Base-by-base conservation (phyloP, 2,113 vertebrate genomes). In the Dicerorhinus sumatrensis region DNA sequence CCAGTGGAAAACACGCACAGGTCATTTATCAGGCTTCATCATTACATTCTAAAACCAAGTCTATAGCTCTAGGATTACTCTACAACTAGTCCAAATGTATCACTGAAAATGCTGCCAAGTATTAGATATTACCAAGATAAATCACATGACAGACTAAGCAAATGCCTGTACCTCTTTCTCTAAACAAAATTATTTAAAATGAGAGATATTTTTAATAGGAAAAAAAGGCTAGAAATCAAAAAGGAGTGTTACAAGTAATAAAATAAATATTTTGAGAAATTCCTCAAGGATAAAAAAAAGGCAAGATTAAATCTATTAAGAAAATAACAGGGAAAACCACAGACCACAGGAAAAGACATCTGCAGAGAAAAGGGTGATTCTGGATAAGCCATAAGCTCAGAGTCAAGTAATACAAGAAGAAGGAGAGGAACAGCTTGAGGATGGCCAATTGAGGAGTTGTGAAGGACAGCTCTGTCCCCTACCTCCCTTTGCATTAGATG, bases 141-240 rank as follows among this genome's bases (percentile, higher is more conserved):
- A 67, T 88, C 67, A 76, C 85, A 85, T 84, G 11, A 42, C n/a
- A 96, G 72, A 69, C 16, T 58, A 85, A 84, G 42, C 29, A 96
- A 33, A 80, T 3, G 48, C 5, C 39, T 80, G 46, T 76, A 86
- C 3, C 27, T 58, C 48, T 79, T 82, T 89, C 21, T 29, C 42
- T 33, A 91, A 80, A 63, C 27, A 80, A 82, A 94, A 83, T 83
- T 46, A 97, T 36, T 89, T 92, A 80, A 97, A 90, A 81, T 85
- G 11, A 51, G 33, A 80, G 6, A 76, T 87, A 63, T 67, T 96
- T 82, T 94, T 46, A 82, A 82, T 54, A 82, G 8, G 51, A 76
- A 88, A 88, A 79, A 84, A 51, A n/a, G 46, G 42, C n/a, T 62
- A 58, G 36, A 69, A 95, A 84, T 85, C 31, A 96, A 83, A 91